Percentiles rank a stretch among this genome's conserved stretches.
Conservation (phyloP, 2,888 invertebrate genomes). For the Monopis laevigella region DNA sequence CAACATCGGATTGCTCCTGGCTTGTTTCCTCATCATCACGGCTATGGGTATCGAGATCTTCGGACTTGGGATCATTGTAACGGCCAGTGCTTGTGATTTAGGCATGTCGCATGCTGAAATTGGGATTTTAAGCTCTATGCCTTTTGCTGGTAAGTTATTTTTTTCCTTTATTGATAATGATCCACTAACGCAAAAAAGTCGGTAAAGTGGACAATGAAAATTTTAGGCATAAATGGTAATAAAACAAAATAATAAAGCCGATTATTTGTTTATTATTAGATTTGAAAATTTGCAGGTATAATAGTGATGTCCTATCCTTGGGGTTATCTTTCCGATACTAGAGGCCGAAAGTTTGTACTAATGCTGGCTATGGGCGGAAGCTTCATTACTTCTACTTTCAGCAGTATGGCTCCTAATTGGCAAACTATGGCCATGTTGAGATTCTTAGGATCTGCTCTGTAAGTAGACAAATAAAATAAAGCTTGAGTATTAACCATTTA, state of each 20-base stretch:
- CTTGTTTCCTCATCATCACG: conserved; percentile 55
- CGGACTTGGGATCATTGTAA: conserved; percentile 62
- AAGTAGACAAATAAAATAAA: too few species aligned
- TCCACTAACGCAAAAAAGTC: too few species aligned
- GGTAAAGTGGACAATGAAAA: too few species aligned
- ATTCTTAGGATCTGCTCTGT: conserved; percentile 11
- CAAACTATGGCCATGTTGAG: conserved; percentile 35
- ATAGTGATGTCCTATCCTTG: conserved; percentile 53
- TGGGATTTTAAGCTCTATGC: conserved; percentile 60
- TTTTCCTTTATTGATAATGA: background rate
- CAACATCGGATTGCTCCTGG: conserved; percentile 53
- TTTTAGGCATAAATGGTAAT: background rate
- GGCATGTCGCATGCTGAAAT: conserved; percentile 52
- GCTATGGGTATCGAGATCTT: conserved; percentile 64
- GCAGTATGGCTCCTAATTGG: conserved; percentile 49
- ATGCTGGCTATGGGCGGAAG: conserved; percentile 47
- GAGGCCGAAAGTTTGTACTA: conserved; percentile 41
- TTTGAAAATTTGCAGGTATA: conserved; percentile 31
- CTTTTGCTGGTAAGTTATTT: conserved; percentile 51
- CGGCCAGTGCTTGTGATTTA: conserved; percentile 64
- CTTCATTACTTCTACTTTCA: conserved; percentile 39
- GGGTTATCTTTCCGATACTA: conserved; percentile 52
- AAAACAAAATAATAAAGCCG: background rate
- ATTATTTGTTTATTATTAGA: background rate
- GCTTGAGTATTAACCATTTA: too few species aligned